Percentiles rank a stretch among this genome's conserved stretches.
Conservation (phyloP, 2,888 invertebrate genomes). For the Lycaena phlaeas region DNA sequence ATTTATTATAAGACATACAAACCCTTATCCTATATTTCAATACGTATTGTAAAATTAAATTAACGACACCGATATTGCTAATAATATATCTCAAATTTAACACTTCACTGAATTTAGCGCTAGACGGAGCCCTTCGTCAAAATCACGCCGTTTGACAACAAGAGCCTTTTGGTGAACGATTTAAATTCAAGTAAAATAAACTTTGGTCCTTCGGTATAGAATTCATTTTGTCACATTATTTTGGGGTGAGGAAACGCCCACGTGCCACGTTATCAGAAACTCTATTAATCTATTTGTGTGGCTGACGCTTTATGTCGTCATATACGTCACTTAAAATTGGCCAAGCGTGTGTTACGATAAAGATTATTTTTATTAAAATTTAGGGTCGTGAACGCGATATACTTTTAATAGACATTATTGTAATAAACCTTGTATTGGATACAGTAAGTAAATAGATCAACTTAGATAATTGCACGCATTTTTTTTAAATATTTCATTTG, state of each 20-base stretch:
- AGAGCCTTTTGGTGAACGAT: neutral
- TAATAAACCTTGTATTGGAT: too few species aligned
- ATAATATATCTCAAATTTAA: conserved; percentile 2
- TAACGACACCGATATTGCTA: neutral
- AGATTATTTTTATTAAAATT: neutral
- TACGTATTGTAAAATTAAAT: too few species aligned
- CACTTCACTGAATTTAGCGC: neutral
- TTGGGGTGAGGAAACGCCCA: neutral
- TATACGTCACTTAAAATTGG: neutral
- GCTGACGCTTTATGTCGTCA: neutral
- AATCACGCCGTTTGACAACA: conserved; percentile 3
- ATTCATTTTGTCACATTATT: neutral
- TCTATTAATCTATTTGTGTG: conserved; percentile 4
- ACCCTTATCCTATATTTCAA: too few species aligned
- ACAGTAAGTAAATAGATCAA: too few species aligned
- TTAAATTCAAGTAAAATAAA: neutral
- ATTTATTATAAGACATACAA: too few species aligned
- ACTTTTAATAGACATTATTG: too few species aligned
- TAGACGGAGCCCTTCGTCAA: neutral
- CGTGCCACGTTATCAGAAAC: neutral
- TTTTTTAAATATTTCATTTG: too few species aligned
- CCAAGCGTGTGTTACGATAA: neutral
- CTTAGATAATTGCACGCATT: too few species aligned
- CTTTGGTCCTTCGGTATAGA: neutral
- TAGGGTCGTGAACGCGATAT: too few species aligned